Evolutionary conservation across 2,888 invertebrate genomes (phyloP).

Genomic region (Eubasilissa splendida): DNA sequence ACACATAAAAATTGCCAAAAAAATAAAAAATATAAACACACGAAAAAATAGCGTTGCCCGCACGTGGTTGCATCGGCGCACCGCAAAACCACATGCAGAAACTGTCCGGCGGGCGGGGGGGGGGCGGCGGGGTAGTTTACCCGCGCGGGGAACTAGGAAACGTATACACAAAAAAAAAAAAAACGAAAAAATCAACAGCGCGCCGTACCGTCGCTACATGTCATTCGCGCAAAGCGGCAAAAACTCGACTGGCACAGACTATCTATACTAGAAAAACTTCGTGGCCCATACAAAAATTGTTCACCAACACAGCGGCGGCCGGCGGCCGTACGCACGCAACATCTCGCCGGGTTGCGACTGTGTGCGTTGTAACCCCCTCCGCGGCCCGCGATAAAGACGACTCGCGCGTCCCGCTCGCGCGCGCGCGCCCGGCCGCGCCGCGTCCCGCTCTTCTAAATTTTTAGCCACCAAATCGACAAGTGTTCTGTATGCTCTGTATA

Average conservation of each 20-base stretch:
- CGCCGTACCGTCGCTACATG: constrained; percentile 32
- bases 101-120: constrained; percentile 6
- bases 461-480: constrained; percentile 24
- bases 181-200: constrained; percentile 41
- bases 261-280: constrained; percentile 74
- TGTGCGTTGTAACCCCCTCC: constrained; percentile 28
- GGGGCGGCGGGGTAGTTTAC: too few relatives aligned
- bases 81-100: background rate
- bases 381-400: constrained; percentile 3
- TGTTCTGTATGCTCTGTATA: background rate
- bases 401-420: constrained; percentile 11
- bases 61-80: background rate
- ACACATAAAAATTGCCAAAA: background rate
- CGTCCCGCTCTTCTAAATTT: constrained; percentile 13
- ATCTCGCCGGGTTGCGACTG: constrained; percentile 34
- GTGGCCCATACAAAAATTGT: constrained; percentile 51
- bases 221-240: constrained; percentile 65
- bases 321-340: constrained; percentile 19
- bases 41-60: constrained; percentile 17
- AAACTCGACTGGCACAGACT: constrained; percentile 74
- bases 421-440: background rate
- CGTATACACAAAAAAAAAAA: constrained; percentile 34
- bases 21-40: constrained; percentile 15
- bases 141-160: background rate
- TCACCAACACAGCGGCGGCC: constrained; percentile 23